Base-by-base conservation (phyloP, 2,888 invertebrate genomes). In the Thumatha senex region DNA sequence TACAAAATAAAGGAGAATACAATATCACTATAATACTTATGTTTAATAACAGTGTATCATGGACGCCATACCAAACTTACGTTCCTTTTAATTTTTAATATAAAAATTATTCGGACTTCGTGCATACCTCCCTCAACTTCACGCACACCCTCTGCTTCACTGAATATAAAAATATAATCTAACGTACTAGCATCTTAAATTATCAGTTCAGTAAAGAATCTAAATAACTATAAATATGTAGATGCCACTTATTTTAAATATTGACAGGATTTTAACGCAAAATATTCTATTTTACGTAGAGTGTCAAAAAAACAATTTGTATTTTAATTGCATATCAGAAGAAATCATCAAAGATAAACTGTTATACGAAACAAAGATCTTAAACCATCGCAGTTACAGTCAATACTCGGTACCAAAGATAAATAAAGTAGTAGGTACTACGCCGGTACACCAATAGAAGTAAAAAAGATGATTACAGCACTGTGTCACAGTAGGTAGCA, bases 21-120 rank as follows among this genome's bases (percentile, higher is more conserved):
- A 81, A 86, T 89, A 87, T 87, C 82, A 82, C 80, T 87, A 87
- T 86, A 89, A 88, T 89, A 89, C 90, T 85, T 84, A 86, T 75
- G 70, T 74, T 81, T 82, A 74, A 75, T 80, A 81, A 82, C 80
- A 82, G 78, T 74, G 78, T 76, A 80, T 78, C 78, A 70, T 88
- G 88, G 88, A 88, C 88, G 88, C 74, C 70, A 81, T 74, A 82
- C 77, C 86, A 86, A 80, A 82, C 84, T 84, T 78, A 72, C 84
- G 55, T 63, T 81, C 88, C 87, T 80, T 65, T 56, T 81, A 89
- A 89, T 88, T 86, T 89, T 89, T 89, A 89, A 89, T 89, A 89
- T 89, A 89, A 89, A 89, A 89, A 89, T 88, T 87, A 83, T 80
- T 82, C 72, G 86, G 89, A 81, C 68, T 80, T 76, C 58, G 82